phyloP scores from a whole-genome alignment of 2,888 invertebrate genomes.

The Neoascia interrupta region DNA sequence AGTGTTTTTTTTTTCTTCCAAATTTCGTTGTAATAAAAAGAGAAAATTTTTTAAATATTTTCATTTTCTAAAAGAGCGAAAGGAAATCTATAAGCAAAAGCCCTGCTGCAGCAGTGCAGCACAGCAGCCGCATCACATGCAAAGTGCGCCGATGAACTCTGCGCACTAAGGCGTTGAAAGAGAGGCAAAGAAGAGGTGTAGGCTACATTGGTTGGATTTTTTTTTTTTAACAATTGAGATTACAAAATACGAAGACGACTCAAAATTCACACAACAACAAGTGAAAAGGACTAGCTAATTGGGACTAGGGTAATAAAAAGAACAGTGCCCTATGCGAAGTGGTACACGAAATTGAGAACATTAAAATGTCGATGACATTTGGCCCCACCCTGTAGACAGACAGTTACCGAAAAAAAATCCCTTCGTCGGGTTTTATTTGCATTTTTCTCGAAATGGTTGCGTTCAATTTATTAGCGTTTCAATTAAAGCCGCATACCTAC shows the following conservation, averaged over 20 bases:
- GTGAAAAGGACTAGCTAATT: slow-evolving; percentile 55
- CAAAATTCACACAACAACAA: slow-evolving; percentile 36
- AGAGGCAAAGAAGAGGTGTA: slow-evolving; percentile 11
- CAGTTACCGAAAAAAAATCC: too few species aligned
- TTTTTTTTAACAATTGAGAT: slow-evolving; percentile 31
- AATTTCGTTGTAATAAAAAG: too few species aligned
- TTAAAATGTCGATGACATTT: slow-evolving; percentile 45
- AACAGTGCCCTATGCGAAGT: slow-evolving; percentile 44
- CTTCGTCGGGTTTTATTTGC: not conserved
- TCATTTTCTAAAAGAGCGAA: slow-evolving; percentile 50
- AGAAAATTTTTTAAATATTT: too few species aligned
- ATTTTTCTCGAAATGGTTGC: slow-evolving; percentile 17
- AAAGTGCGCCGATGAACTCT: slow-evolving; percentile 45
- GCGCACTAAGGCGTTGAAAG: slow-evolving; percentile 29
- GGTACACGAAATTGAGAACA: slow-evolving; percentile 17
- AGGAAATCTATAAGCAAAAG: slow-evolving; percentile 41
- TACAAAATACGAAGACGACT: slow-evolving; percentile 15
- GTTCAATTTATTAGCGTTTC: slow-evolving; percentile 31
- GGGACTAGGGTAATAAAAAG: slow-evolving; percentile 65
- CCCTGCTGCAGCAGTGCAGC: not conserved
- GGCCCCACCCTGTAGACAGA: slow-evolving; percentile 44
- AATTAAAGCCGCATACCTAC: too few species aligned
- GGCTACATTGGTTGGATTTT: not conserved
- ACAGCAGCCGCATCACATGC: not conserved
- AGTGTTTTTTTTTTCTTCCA: too few species aligned